These are phyloP conservation scores for Acrobasis consociella DNA, from an alignment of 2,888 invertebrate genomes.

Conservation along the genomic window DNA sequence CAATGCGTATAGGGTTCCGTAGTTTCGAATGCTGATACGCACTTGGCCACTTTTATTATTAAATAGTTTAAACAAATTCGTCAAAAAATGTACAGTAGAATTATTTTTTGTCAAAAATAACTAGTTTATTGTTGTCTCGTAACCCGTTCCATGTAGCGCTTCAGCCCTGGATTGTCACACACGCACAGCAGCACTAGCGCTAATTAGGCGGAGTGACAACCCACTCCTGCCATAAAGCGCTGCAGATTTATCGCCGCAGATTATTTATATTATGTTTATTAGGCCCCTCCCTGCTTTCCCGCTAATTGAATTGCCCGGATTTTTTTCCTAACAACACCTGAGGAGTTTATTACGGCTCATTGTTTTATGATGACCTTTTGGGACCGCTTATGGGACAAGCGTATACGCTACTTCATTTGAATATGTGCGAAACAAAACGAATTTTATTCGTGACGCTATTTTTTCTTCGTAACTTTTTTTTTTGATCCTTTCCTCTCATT, in stretches of 20 bases:
- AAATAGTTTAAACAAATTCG: too few species aligned
- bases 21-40: too few species aligned
- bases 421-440: neutral
- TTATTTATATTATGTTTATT: conserved; percentile 83
- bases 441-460: neutral
- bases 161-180: conserved; percentile 42
- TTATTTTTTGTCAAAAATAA: neutral
- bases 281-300: conserved; percentile 76
- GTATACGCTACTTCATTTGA: conserved; percentile 19
- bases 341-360: conserved; percentile 46
- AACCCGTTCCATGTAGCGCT: conserved; percentile 40
- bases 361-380: conserved; percentile 35
- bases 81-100: too few species aligned
- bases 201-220: conserved; percentile 82
- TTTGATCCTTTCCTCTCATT: too few species aligned
- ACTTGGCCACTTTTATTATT: too few species aligned
- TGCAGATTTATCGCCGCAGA: conserved; percentile 81
- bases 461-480: neutral
- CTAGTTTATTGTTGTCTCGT: conserved; percentile 3
- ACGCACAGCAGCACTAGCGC: conserved; percentile 68
- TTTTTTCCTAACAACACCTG: conserved; percentile 72
- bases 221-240: conserved; percentile 81
- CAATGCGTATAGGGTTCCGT: too few species aligned
- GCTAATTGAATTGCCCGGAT: conserved; percentile 80
- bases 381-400: conserved; percentile 19